Evolutionary conservation across 2,888 invertebrate species (phyloP).

Genomic region (Galerucella nymphaeae): DNA sequence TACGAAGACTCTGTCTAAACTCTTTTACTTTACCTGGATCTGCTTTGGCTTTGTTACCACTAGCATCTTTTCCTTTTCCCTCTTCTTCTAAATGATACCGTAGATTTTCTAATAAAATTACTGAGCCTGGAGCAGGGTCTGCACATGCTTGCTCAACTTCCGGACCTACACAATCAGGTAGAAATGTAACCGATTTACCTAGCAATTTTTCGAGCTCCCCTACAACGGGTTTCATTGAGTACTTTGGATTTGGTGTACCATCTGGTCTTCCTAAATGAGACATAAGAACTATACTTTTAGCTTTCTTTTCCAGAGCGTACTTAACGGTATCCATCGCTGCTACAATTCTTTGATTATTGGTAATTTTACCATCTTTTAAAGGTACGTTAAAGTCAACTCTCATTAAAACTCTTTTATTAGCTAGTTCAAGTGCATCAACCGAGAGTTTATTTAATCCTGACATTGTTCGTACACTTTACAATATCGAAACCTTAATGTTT

Average conservation of each 20-base stretch:
- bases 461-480: not conserved
- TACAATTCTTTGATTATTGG: constrained; percentile 97
- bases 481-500: not conserved
- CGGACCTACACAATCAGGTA: constrained; percentile 92
- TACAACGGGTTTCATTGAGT: constrained; percentile 92
- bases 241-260: constrained; percentile 87
- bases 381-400: constrained; percentile 99
- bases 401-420: constrained; percentile 26
- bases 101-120: constrained; percentile 95
- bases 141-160: constrained; percentile 92
- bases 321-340: constrained; percentile 93
- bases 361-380: constrained; percentile 93
- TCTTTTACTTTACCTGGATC: constrained; percentile 83
- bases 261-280: constrained; percentile 98
- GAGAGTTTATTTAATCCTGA: not conserved
- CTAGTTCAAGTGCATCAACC: not conserved
- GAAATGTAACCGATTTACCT: constrained; percentile 78
- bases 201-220: constrained; percentile 88
- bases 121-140: constrained; percentile 84
- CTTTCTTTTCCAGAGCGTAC: constrained; percentile 92
- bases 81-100: constrained; percentile 98
- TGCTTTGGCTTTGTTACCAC: constrained; percentile 93
- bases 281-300: constrained; percentile 96
- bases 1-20: constrained; percentile 89
- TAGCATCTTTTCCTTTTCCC: constrained; percentile 93